These are phyloP conservation scores for Spilosoma lubricipeda DNA, from an alignment of 2,888 invertebrate species.

Conservation along the genomic window DNA sequence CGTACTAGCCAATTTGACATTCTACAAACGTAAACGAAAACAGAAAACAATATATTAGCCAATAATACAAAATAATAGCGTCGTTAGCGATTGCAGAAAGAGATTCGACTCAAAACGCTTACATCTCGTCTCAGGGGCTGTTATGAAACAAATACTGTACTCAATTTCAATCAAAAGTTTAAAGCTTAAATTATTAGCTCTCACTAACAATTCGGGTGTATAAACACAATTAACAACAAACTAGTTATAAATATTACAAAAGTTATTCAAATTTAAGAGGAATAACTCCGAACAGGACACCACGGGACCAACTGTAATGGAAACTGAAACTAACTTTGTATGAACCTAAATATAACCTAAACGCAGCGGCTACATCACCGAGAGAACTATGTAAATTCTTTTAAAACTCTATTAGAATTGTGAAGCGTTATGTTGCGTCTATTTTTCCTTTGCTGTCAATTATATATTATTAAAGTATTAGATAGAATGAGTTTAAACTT, in stretches of 20 bases:
- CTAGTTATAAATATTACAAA: slow-evolving; percentile 37
- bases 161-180: not conserved
- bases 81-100: no score
- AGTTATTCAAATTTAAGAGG: slow-evolving; percentile 51
- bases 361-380: slow-evolving; percentile 34
- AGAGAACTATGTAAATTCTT: slow-evolving; percentile 44
- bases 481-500: not conserved
- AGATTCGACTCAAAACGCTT: no score
- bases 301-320: slow-evolving; percentile 53
- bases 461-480: not conserved
- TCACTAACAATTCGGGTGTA: not conserved
- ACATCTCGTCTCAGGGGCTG: no score
- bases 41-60: no score
- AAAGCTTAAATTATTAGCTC: not conserved
- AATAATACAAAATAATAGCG: no score
- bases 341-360: slow-evolving; percentile 49
- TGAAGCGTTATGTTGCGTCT: slow-evolving; percentile 10
- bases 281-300: slow-evolving; percentile 48
- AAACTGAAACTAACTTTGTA: slow-evolving; percentile 54
- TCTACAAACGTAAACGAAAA: no score
- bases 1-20: not conserved
- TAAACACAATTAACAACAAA: slow-evolving; percentile 28
- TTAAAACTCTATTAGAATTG: slow-evolving; percentile 34
- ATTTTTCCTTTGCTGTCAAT: slow-evolving; percentile 13
- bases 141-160: not conserved